Conservation (phyloP, 1,140 invertebrate species). For the Drosophila busckii region DNA sequence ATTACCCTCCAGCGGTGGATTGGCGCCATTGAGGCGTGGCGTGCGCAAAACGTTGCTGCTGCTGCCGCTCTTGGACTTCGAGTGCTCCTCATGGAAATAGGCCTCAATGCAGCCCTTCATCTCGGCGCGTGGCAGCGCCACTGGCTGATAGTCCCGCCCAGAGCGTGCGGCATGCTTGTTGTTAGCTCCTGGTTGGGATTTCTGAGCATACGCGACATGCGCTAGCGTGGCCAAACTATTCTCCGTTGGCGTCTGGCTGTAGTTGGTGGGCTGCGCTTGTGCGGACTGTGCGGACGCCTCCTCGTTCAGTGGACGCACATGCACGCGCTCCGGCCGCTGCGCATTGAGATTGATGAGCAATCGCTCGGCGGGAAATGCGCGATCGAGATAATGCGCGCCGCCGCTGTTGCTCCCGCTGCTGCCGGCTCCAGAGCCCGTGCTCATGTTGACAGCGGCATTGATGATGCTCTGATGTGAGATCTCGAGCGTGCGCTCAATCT, state of each 20-base stretch:
- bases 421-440: constrained; percentile 79
- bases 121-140: constrained; percentile 85
- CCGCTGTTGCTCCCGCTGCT: neutral
- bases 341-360: constrained; percentile 81
- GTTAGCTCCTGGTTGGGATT: constrained; percentile 31
- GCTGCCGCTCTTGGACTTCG: constrained; percentile 72
- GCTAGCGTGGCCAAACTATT: constrained; percentile 84
- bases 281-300: constrained; percentile 39
- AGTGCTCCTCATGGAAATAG: constrained; percentile 83
- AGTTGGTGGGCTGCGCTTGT: constrained; percentile 50
- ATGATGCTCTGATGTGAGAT: constrained; percentile 92
- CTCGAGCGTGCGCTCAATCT: constrained; percentile 92
- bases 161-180: constrained; percentile 27
- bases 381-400: constrained; percentile 53
- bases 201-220: constrained; percentile 80
- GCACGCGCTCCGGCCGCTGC: constrained; percentile 81
- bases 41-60: constrained; percentile 32
- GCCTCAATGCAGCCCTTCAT: constrained; percentile 87
- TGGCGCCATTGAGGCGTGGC: constrained; percentile 63
- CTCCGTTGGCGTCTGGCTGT: constrained; percentile 52
- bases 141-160: constrained; percentile 76
- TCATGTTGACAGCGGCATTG: constrained; percentile 92
- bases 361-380: constrained; percentile 55
- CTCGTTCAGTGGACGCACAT: constrained; percentile 79
- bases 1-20: constrained; percentile 77